These are phyloP conservation scores for Euwallacea fornicatus DNA, from an alignment of 1,140 invertebrate species.

Conservation along the genomic window DNA sequence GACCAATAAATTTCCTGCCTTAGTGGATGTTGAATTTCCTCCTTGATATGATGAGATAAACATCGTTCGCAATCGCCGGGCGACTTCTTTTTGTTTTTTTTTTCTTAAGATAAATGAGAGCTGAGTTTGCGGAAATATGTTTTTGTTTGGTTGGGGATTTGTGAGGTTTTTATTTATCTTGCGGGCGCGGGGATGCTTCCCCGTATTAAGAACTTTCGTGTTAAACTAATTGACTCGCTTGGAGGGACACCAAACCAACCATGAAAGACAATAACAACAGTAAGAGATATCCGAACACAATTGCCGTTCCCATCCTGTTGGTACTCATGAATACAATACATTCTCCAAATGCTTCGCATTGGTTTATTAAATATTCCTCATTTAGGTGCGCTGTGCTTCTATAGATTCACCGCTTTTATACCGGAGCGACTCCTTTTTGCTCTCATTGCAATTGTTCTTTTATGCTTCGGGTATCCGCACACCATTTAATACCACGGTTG, in stretches of 20 bases:
- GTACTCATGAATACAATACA: conserved; percentile 21
- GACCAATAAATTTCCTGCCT: too few relatives aligned
- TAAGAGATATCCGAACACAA: neutral
- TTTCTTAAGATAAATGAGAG: too few relatives aligned
- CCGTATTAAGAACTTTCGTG: too few relatives aligned
- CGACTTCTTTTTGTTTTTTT: too few relatives aligned
- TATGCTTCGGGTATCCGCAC: conserved; percentile 25
- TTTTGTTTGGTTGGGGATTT: too few relatives aligned
- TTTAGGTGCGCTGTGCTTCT: conserved; percentile 8
- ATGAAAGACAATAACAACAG: neutral
- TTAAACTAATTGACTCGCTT: too few relatives aligned
- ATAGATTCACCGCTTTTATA: conserved; percentile 19
- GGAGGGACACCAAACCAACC: neutral
- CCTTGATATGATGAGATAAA: too few relatives aligned
- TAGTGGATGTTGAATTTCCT: too few relatives aligned
- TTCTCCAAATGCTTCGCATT: conserved; percentile 23
- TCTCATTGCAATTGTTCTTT: conserved; percentile 28
- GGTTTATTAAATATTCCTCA: conserved; percentile 33
- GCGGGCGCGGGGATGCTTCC: too few relatives aligned
- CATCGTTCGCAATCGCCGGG: too few relatives aligned
- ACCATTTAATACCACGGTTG: conserved; percentile 26
- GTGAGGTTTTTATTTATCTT: too few relatives aligned
- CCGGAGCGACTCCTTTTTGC: conserved; percentile 1
- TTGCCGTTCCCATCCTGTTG: conserved; percentile 19
- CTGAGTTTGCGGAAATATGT: too few relatives aligned